phyloP scores from a whole-genome alignment of 1,140 invertebrate species.

The Achroia grisella region DNA sequence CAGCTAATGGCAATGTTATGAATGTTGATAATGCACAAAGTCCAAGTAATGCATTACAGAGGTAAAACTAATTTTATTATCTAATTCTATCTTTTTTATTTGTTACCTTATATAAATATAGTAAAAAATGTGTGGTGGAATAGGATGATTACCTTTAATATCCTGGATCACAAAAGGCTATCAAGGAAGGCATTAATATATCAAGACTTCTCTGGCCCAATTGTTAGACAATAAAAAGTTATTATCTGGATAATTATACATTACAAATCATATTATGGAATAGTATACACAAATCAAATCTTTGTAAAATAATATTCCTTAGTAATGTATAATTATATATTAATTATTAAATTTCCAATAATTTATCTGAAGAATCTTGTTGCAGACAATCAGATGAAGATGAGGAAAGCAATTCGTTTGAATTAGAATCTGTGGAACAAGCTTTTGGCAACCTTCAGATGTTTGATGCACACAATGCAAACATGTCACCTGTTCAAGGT shows the following conservation, averaged over 20 bases:
- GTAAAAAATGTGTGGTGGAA: too few species aligned
- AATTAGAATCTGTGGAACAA: conserved; percentile 56
- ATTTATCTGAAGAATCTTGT: not conserved
- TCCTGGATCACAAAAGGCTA: too few species aligned
- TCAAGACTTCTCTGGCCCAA: too few species aligned
- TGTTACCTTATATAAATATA: not conserved
- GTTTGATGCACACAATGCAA: conserved; percentile 61
- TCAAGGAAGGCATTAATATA: too few species aligned
- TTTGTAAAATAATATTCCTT: too few species aligned
- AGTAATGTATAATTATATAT: not conserved
- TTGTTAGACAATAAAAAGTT: too few species aligned
- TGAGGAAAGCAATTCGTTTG: conserved; percentile 61
- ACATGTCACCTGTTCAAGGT: conserved; percentile 61
- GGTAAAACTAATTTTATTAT: conserved; percentile 19
- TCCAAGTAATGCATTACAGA: conserved; percentile 42
- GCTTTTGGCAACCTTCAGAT: conserved; percentile 58
- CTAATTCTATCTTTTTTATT: not conserved
- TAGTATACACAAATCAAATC: too few species aligned
- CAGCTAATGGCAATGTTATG: conserved; percentile 59
- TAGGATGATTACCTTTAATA: too few species aligned
- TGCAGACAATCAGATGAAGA: conserved; percentile 61
- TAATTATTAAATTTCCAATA: not conserved
- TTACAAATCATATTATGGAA: too few species aligned
- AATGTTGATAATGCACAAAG: conserved; percentile 46
- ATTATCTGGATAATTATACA: too few species aligned